Base-by-base conservation (phyloP, 2,888 invertebrate species). In the Myathropa florea region DNA sequence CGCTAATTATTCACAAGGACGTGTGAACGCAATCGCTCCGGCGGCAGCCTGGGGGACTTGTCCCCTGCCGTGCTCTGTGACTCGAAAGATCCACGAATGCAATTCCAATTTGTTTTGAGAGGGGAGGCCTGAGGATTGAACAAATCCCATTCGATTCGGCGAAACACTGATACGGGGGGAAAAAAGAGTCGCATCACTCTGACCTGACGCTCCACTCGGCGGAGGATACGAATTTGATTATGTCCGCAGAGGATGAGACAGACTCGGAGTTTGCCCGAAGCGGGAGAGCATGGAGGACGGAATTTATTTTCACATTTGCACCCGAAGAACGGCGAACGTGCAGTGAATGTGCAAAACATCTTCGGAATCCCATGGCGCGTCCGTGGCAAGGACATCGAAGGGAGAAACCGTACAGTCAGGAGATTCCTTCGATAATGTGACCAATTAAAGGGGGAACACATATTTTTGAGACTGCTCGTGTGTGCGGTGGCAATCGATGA, bases 231-330 rank as follows among this genome's bases (percentile, higher is more conserved):
- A 10, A 57, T 57, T 57, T 57, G 57, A 57, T 57, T 57, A 57
- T 24, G 57, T 57, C 57, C 57, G 24, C 57, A 12, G 57, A 26
- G 57, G 57, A 57, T 39, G 12, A 12, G 36, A 18, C 14, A 24
- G n/a, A 4, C n/a, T 18, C 7, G 59, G n/a, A n/a, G n/a, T n/a
- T n/a, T n/a, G n/a, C n/a, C n/a, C n/a, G n/a, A n/a, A n/a, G n/a
- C n/a, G n/a, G 21, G 28, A 12, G 30, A 55, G n/a, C 6, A n/a
- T n/a, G n/a, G n/a, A n/a, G 28, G 33, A 10, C 3, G 65, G 4
- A 59, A 70, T 70, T 59, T 60, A 78, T 79, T 83, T 70, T 65
- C 59, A 46, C 36, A 61, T 78, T 64, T 73, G 53, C 77, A 68
- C 67, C 53, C 46, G 21, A 3, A 30, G 18, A 46, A n/a, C 46